Evolutionary conservation across 1,140 invertebrate genomes (phyloP).

Genomic region (Orchesella cincta): DNA sequence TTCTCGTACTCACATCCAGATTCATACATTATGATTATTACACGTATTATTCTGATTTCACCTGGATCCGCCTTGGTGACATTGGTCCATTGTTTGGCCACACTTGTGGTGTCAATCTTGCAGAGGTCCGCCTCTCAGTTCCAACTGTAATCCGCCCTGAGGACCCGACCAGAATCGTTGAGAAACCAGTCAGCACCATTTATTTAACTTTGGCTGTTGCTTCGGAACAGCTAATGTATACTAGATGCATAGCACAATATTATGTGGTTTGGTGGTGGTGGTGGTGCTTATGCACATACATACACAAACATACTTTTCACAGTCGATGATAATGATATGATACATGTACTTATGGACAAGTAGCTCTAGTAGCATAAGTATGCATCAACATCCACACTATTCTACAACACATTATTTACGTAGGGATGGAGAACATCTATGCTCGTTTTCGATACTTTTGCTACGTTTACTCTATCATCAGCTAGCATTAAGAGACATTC

Average conservation of each 20-base stretch:
- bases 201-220: conserved; percentile 1
- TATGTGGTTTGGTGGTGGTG: no score
- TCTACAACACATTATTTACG: background rate
- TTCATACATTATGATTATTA: conserved; percentile 22
- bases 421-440: no score
- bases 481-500: no score
- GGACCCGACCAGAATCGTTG: conserved; percentile 27
- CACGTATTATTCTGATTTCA: conserved; percentile 35
- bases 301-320: background rate
- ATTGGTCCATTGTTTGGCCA: conserved; percentile 47
- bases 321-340: background rate
- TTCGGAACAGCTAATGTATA: background rate
- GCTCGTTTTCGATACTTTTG: no score
- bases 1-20: background rate
- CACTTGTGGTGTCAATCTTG: conserved; percentile 50
- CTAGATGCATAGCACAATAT: background rate
- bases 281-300: background rate
- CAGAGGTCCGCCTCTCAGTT: conserved; percentile 45
- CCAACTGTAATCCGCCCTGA: conserved; percentile 42
- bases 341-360: no score
- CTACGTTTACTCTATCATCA: background rate
- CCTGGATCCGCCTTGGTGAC: conserved; percentile 49
- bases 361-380: no score
- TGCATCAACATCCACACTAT: no score
- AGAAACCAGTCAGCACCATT: conserved; percentile 29